Conservation (phyloP, 2,113 vertebrate genomes). For the Danionella cerebrum region DNA sequence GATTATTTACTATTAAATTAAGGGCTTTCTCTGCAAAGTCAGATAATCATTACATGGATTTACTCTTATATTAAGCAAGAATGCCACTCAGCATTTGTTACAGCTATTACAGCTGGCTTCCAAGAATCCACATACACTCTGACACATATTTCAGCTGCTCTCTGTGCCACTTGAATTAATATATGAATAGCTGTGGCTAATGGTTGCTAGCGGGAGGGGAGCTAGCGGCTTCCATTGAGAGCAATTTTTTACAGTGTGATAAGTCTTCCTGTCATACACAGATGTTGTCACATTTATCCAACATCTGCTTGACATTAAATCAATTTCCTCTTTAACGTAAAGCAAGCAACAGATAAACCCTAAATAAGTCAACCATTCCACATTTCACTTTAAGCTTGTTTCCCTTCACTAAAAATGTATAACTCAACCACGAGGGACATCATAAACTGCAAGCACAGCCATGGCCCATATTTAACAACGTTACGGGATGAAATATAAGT, state of each 20-base stretch:
- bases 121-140: conserved; percentile 3
- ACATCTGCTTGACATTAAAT: conserved; percentile 51
- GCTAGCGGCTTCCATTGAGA: conserved; percentile 4
- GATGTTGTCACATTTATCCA: conserved; percentile 45
- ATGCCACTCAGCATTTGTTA: conserved; percentile 1
- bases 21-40: conserved; percentile 4
- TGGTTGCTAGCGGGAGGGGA: background rate
- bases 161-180: background rate
- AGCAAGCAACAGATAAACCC: conserved; percentile 33
- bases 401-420: conserved; percentile 39
- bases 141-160: conserved; percentile 2
- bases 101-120: conserved; percentile 14
- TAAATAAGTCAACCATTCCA: conserved; percentile 36
- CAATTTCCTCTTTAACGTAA: conserved; percentile 35
- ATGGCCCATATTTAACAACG: too few species aligned
- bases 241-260: conserved; percentile 30
- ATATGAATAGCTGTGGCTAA: too few species aligned
- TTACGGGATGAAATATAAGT: too few species aligned
- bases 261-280: conserved; percentile 34
- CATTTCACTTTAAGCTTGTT: conserved; percentile 24
- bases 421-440: conserved; percentile 48
- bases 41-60: background rate
- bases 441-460: conserved; percentile 48
- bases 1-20: background rate
- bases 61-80: conserved; percentile 1